Percentiles rank a stretch among this genome's conserved stretches.
phyloP scores from a whole-genome alignment of 2,888 invertebrate species.

The Ceratothoa steindachneri region DNA sequence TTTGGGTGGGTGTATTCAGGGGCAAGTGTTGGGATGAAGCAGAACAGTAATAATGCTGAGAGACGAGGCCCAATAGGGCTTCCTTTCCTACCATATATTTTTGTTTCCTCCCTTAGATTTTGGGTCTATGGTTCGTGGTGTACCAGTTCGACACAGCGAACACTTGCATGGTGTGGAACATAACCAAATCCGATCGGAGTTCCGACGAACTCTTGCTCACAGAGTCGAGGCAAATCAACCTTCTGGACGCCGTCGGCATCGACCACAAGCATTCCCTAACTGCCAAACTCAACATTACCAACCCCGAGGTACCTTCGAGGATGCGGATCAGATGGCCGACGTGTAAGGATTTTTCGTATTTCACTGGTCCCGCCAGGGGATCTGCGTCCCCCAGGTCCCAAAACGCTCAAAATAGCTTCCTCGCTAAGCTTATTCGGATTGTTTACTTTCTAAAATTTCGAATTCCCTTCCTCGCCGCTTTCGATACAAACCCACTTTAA shows the following conservation, averaged over 20 bases:
- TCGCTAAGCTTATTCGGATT: no score
- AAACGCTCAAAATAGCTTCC: no score
- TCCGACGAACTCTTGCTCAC: slow-evolving; percentile 65
- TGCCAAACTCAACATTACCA: slow-evolving; percentile 64
- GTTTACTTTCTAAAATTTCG: no score
- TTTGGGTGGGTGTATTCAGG: no score
- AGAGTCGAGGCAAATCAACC: slow-evolving; percentile 67
- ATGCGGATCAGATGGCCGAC: slow-evolving; percentile 74
- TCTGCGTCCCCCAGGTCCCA: no score
- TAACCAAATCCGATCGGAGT: slow-evolving; percentile 58
- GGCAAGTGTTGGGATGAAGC: no score
- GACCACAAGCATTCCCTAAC: slow-evolving; percentile 76
- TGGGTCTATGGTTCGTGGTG: slow-evolving; percentile 77
- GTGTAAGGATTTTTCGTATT: slow-evolving; percentile 67
- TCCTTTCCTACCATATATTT: not conserved
- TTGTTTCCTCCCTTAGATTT: slow-evolving; percentile 59
- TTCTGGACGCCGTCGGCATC: slow-evolving; percentile 64
- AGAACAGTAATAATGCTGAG: no score
- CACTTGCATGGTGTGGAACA: slow-evolving; percentile 73
- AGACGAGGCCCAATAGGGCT: not conserved
- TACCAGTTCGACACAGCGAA: slow-evolving; percentile 79
- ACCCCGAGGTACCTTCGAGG: slow-evolving; percentile 58
- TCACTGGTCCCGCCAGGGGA: no score
- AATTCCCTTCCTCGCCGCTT: no score
- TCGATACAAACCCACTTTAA: no score